Base-by-base conservation (phyloP, 2,888 invertebrate species). In the Eupithecia centaureata region DNA sequence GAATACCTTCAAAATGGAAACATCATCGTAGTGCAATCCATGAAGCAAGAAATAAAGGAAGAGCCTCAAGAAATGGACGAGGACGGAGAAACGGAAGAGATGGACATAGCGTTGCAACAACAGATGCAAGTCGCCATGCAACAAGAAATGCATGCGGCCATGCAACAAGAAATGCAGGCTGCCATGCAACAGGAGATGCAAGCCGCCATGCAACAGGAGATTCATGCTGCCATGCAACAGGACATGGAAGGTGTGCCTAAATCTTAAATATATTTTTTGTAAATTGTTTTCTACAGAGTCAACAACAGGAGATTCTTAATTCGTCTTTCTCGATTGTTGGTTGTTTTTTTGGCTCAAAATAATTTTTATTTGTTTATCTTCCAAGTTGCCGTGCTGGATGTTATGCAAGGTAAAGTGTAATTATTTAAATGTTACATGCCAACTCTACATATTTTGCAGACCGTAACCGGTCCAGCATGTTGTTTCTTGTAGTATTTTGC, bases 21-120 rank as follows among this genome's bases (percentile, higher is more conserved):
- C 3, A 32, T 38, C 58, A 67, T 60, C 56, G 64, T 27, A 58
- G 63, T 42, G 33, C 73, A 69, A 5, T 15, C 51, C 42, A 64
- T 79, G 75, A 67, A 79, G 77, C 79, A 72, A 60, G 76, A 72
- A 42, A 73, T 73, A 1, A 74, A 72, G 52, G 70, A 74, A 38
- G 73, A 73, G 52, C 71, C 71, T 0, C 65, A 67, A 7, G 69
- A 72, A 1, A 4, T 56, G 13, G 67, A 72, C 15, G 71, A 65
- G 33, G 65, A 65, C 3, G 56, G 18, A 0, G 63, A 66, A 56
- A 0, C 47, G 4, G 69, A 69, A 5, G 65, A 70, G 22, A 70
- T 70, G 60, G 62, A 70, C 30, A 67, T 63, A 2, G 62, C 66
- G 18, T 33, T 62, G n/a, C 64, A 70, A 47, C 68, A 70, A 13